These are phyloP conservation scores for Cheilosia variabilis DNA, from an alignment of 2,888 invertebrate genomes.

Conservation along the genomic window DNA sequence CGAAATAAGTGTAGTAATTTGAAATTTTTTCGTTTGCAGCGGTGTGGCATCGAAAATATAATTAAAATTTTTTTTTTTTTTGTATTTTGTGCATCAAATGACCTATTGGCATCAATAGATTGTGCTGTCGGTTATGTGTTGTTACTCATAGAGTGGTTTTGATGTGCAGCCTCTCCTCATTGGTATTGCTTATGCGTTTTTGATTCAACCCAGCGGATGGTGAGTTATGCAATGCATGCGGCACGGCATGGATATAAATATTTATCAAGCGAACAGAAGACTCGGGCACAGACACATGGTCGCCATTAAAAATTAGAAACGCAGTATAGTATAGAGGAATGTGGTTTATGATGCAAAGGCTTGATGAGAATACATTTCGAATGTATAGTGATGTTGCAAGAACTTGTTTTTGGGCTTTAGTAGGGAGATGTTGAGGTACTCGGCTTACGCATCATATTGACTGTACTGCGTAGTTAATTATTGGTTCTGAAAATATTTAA, in stretches of 20 bases:
- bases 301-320: conserved; percentile 54
- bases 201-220: conserved; percentile 27
- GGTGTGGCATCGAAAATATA: conserved; percentile 28
- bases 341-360: conserved; percentile 42
- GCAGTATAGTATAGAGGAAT: conserved; percentile 20
- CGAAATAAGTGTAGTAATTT: conserved; percentile 30
- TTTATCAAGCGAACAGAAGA: conserved; percentile 39
- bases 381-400: conserved; percentile 20
- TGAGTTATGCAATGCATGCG: conserved; percentile 38
- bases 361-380: conserved; percentile 25
- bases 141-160: neutral
- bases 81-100: conserved; percentile 32
- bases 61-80: conserved; percentile 18
- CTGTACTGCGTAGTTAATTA: too few species aligned
- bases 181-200: conserved; percentile 11
- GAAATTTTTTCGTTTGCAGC: conserved; percentile 15
- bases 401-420: conserved; percentile 22
- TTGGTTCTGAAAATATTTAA: too few species aligned
- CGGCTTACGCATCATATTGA: too few species aligned
- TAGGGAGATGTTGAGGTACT: too few species aligned
- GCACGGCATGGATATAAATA: conserved; percentile 41
- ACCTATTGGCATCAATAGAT: conserved; percentile 33
- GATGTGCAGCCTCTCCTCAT: neutral
- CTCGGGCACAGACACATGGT: conserved; percentile 41
- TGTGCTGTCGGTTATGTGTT: neutral